phyloP scores from a whole-genome alignment of 2,888 invertebrate genomes.

The Thumatha senex region DNA sequence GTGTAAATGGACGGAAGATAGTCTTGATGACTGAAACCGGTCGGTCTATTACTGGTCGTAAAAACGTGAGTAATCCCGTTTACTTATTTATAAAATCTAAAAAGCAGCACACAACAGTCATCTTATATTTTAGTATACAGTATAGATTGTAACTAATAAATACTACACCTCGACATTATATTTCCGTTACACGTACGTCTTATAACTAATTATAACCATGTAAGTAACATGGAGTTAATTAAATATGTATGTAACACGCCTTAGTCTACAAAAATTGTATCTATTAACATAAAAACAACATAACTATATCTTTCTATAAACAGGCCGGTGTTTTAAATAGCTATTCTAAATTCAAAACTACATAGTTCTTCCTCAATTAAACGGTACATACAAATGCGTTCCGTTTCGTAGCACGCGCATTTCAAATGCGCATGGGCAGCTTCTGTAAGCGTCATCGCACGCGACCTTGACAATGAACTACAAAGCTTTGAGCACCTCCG shows the following conservation, averaged over 20 bases:
- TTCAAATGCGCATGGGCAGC: constrained; percentile 18
- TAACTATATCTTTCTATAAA: neutral
- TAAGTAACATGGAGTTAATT: neutral
- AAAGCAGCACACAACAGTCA: too few species aligned
- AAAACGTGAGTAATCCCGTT: too few species aligned
- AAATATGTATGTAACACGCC: neutral
- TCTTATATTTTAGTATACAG: too few species aligned
- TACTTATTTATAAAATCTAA: too few species aligned
- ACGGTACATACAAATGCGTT: constrained; percentile 14
- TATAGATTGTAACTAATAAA: too few species aligned
- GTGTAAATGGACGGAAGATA: too few species aligned
- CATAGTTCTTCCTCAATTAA: neutral
- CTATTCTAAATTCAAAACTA: neutral
- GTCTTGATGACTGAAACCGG: too few species aligned
- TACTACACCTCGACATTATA: too few species aligned
- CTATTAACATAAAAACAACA: neutral
- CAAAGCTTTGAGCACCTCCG: constrained; percentile 18
- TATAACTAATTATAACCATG: neutral
- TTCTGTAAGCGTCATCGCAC: constrained; percentile 11
- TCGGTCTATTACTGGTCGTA: too few species aligned
- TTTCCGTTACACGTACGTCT: too few species aligned
- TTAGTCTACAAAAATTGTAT: neutral
- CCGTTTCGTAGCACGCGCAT: constrained; percentile 22
- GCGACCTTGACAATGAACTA: constrained; percentile 34
- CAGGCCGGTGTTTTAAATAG: neutral